Conservation (phyloP, 2,797 vertebrate genomes). For the Prunella strophiata region DNA sequence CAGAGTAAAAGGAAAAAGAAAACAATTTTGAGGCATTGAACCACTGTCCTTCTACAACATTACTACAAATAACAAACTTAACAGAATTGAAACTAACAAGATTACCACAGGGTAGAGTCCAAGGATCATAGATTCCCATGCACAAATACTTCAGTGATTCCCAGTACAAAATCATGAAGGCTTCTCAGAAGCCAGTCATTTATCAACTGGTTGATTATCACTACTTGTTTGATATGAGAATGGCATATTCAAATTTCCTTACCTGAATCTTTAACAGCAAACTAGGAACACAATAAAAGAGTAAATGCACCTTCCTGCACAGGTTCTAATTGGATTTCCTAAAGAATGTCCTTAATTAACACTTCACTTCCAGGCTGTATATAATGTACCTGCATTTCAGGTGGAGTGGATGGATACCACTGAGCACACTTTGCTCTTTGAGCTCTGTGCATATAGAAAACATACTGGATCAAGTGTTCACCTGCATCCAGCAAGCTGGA, state of each 20-base stretch:
- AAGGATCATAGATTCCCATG: not conserved
- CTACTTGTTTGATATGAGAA: not conserved
- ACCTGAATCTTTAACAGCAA: not conserved
- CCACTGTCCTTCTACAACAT: not conserved
- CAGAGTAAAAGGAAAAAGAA: not conserved
- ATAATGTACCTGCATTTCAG: not conserved
- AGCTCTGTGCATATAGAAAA: not conserved
- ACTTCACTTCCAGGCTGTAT: not conserved
- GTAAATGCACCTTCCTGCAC: not conserved
- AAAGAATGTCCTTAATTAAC: not conserved
- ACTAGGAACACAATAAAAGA: not conserved
- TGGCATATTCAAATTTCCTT: not conserved
- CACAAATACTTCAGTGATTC: not conserved
- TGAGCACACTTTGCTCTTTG: not conserved
- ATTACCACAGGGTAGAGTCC: not conserved
- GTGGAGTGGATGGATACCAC: not conserved
- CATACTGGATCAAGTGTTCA: not conserved
- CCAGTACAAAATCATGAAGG: not conserved
- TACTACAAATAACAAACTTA: not conserved
- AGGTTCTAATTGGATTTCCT: not conserved
- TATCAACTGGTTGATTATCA: not conserved
- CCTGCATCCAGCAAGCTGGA: not conserved
- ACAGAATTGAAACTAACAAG: not conserved
- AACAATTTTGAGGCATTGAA: not conserved
- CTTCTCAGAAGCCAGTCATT: not conserved